Conservation (phyloP, 2,888 invertebrate species). For the Caenorhabditis becei region DNA sequence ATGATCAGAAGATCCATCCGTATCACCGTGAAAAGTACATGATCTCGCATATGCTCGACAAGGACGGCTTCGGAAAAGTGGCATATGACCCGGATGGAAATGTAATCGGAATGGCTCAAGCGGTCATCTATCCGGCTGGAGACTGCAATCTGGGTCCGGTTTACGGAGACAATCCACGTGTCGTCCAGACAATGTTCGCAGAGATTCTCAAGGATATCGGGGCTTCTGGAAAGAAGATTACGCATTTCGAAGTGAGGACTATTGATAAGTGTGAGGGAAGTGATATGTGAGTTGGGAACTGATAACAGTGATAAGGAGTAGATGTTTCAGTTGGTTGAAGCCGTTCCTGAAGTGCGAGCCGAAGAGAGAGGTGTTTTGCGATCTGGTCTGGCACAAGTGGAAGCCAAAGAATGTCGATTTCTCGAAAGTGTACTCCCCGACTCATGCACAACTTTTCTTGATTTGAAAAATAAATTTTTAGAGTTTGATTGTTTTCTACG, state of each 20-base stretch:
- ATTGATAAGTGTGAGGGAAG: constrained; percentile 10
- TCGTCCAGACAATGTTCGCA: constrained; percentile 35
- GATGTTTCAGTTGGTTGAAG: constrained; percentile 34
- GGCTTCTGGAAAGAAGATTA: constrained; percentile 19
- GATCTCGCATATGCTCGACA: constrained; percentile 25
- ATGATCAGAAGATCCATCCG: constrained; percentile 33
- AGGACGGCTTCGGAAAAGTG: constrained; percentile 35
- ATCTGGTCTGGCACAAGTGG: constrained; percentile 20
- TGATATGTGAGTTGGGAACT: constrained; percentile 6
- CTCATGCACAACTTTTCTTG: constrained; percentile 38
- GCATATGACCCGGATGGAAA: constrained; percentile 22
- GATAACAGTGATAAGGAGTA: not conserved
- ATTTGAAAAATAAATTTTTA: too few species aligned
- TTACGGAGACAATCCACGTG: constrained; percentile 36
- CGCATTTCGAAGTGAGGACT: constrained; percentile 32
- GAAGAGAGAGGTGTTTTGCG: constrained; percentile 2
- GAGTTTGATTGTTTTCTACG: too few species aligned
- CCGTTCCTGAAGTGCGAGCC: constrained; percentile 41
- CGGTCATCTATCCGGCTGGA: constrained; percentile 23
- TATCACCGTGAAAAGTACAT: constrained; percentile 39
- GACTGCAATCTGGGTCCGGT: constrained; percentile 42
- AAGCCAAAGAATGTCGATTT: constrained; percentile 17
- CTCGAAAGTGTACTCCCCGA: constrained; percentile 34
- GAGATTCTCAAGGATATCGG: constrained; percentile 28
- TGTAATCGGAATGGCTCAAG: constrained; percentile 33